phyloP scores from a whole-genome alignment of 2,797 vertebrate species.

The Chrysolophus pictus region DNA sequence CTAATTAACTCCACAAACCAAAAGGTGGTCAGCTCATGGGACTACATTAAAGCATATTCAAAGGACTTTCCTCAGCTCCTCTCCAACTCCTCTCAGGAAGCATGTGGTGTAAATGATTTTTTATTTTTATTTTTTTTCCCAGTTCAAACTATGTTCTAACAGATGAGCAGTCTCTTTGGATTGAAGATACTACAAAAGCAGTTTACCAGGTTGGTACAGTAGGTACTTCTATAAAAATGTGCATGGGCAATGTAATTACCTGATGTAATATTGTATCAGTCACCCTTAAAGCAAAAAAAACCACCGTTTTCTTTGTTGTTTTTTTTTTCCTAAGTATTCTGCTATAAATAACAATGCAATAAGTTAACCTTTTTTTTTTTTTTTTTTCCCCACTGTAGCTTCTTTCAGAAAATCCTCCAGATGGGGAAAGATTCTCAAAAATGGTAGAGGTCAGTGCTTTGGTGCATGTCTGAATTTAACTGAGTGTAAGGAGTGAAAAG shows the following conservation, averaged over 20 bases:
- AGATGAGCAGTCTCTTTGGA: constrained; percentile 95
- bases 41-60: background rate
- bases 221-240: background rate
- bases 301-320: background rate
- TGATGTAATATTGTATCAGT: background rate
- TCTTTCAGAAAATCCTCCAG: constrained; percentile 93
- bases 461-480: background rate
- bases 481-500: rapidly evolving
- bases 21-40: background rate
- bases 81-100: background rate
- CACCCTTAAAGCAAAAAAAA: background rate
- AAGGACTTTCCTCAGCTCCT: background rate
- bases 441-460: constrained; percentile 91
- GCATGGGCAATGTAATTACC: background rate
- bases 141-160: constrained; percentile 94
- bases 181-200: constrained; percentile 96
- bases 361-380: constrained; percentile 61
- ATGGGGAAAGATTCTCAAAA: constrained; percentile 93
- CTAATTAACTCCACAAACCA: background rate
- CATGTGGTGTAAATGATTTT: background rate
- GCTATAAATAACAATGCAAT: constrained; percentile 41
- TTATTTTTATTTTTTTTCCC: constrained; percentile 11
- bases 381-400: constrained; percentile 81
- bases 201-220: constrained; percentile 92
- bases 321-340: background rate